Base-by-base conservation (phyloP, 2,113 vertebrate species). In the Pedionomus torquatus region DNA sequence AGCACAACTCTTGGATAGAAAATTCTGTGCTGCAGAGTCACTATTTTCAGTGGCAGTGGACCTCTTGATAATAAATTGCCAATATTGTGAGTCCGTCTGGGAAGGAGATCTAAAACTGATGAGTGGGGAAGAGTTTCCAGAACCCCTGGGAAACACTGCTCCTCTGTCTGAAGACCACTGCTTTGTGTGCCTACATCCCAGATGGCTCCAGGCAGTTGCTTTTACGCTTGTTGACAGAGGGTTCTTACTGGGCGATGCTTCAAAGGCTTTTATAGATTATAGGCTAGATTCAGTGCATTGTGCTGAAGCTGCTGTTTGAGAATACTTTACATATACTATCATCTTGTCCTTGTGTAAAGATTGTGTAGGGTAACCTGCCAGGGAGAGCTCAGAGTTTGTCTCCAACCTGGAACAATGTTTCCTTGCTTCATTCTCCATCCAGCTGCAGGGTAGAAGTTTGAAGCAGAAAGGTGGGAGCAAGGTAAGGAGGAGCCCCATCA, bases 251-350 rank as follows among this genome's bases (percentile, higher is more conserved):
- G 87, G 83, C 19, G 4, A 65, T 57, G 74, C 93, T 95, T 95
- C 81, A 93, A 95, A 96, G 81, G 58, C 49, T 96, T 87, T 64
- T 89, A 9, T 92, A 83, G 90, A 93, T 89, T 93, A 77, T 57
- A 54, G 61, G 52, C 65, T 95, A 69, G 84, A 91, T 93, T 89
- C 89, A 84, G 65, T 68, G 69, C 48, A 8, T 15, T 65, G 63
- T 84, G 81, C 79, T 95, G 79, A 93, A 92, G 55, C 2, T 93
- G 71, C 64, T 92, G 14, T 80, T 91, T 77, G 79, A 72, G 58
- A 88, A 44, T 77, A 75, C 52, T 79, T 76, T 37, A 58, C n/a
- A 10, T 91, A 88, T 46, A 31, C 25, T 77, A n/a, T 51, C 33
- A 14, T 90, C 70, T 71, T 68, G 74, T 37, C 63, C 58, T 86